Conservation (phyloP, 2,113 vertebrate genomes). For the Pseudonaja textilis region DNA sequence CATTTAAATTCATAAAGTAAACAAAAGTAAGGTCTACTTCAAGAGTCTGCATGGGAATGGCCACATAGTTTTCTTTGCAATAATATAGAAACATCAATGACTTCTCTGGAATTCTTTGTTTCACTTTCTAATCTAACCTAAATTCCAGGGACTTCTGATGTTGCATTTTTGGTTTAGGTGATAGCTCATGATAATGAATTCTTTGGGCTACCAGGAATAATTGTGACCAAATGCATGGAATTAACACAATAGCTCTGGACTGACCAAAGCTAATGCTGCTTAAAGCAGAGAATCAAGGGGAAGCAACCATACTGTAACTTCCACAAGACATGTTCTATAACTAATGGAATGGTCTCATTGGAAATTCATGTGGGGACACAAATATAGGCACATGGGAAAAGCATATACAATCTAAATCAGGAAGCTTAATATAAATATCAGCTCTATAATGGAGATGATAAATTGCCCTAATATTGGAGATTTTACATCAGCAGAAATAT, state of each 20-base stretch:
- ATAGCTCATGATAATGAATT: neutral
- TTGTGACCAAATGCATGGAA: neutral
- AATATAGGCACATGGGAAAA: neutral
- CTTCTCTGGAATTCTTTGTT: neutral
- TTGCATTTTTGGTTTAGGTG: neutral
- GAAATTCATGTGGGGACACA: neutral
- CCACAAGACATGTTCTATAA: neutral
- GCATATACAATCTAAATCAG: neutral
- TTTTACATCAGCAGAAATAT: neutral
- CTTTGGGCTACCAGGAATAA: neutral
- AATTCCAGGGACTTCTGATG: neutral
- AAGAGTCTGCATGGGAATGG: neutral
- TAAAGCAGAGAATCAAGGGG: neutral
- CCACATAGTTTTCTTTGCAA: neutral
- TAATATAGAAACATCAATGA: neutral
- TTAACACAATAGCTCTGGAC: neutral
- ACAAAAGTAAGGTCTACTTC: neutral
- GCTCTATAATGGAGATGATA: neutral
- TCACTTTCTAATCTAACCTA: neutral
- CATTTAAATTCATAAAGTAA: neutral
- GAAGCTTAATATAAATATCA: neutral
- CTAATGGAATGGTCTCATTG: neutral
- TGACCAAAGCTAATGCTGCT: neutral
- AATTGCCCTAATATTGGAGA: neutral
- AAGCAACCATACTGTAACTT: neutral